These are phyloP conservation scores for Chelonia mydas DNA, from an alignment of 2,797 vertebrate genomes.

Conservation along the genomic window DNA sequence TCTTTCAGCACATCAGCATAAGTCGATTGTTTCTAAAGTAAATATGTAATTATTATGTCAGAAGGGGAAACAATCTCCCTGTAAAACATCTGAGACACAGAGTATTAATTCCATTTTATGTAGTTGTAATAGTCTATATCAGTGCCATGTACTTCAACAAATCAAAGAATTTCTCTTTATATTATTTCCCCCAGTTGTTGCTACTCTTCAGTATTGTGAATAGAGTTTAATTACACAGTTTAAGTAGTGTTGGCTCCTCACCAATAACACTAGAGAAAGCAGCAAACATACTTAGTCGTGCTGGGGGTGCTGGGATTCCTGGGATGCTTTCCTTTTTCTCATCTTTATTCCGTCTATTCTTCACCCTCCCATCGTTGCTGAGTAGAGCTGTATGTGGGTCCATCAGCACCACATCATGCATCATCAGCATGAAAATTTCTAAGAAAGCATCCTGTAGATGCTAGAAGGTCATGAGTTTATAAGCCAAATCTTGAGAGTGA, in stretches of 20 bases:
- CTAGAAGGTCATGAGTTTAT: background rate
- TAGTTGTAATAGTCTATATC: background rate
- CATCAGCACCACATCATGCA: background rate
- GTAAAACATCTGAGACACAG: background rate
- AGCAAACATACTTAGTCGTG: background rate
- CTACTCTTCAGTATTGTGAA: background rate
- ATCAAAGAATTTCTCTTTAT: background rate
- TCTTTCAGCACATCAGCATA: slow-evolving; percentile 12
- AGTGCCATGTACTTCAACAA: background rate
- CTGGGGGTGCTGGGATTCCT: background rate
- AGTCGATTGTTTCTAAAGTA: background rate
- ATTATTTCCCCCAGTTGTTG: background rate
- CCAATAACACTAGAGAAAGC: background rate
- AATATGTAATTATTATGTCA: background rate
- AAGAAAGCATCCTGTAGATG: background rate
- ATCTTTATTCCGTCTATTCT: background rate
- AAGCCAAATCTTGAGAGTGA: slow-evolving; percentile 18
- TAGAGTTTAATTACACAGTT: background rate
- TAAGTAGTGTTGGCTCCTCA: background rate
- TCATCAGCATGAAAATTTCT: background rate
- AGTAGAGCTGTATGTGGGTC: background rate
- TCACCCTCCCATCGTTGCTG: background rate
- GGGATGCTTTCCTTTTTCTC: background rate
- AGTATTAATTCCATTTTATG: background rate
- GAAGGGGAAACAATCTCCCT: background rate